Evolutionary conservation across 2,113 vertebrate genomes (phyloP).

Genomic region (Solenodon paradoxus): DNA sequence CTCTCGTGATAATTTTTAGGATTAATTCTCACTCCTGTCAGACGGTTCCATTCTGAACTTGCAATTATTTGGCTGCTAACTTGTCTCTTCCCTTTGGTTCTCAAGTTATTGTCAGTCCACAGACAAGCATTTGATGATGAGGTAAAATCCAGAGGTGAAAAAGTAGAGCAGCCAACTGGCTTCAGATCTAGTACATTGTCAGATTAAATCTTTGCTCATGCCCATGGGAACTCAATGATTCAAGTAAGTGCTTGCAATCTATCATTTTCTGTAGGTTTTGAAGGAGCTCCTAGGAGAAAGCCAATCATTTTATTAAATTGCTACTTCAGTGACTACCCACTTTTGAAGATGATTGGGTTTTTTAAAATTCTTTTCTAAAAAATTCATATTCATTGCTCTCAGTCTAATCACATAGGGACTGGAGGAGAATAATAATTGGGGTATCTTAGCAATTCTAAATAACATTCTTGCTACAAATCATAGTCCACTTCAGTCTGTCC

Average conservation of each 20-base stretch:
- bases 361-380: background rate
- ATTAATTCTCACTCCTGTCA: background rate
- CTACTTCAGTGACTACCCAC: background rate
- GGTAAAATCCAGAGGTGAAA: constrained; percentile 51
- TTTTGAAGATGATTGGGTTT: background rate
- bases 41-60: background rate
- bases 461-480: background rate
- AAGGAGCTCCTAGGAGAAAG: constrained; percentile 23
- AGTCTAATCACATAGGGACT: background rate
- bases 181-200: background rate
- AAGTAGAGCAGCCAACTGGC: constrained; percentile 34
- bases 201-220: constrained; percentile 1
- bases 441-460: background rate
- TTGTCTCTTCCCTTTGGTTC: background rate
- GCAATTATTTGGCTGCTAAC: background rate
- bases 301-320: constrained; percentile 36
- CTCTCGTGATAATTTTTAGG: background rate
- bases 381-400: constrained; percentile 35
- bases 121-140: constrained; percentile 1
- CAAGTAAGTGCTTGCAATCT: background rate
- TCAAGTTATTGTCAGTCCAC: constrained; percentile 8
- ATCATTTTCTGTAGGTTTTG: background rate
- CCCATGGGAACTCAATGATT: background rate
- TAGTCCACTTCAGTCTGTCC: background rate
- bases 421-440: background rate